Base-by-base conservation (phyloP, 2,888 invertebrate species). In the Cecidostiba fungosa region DNA sequence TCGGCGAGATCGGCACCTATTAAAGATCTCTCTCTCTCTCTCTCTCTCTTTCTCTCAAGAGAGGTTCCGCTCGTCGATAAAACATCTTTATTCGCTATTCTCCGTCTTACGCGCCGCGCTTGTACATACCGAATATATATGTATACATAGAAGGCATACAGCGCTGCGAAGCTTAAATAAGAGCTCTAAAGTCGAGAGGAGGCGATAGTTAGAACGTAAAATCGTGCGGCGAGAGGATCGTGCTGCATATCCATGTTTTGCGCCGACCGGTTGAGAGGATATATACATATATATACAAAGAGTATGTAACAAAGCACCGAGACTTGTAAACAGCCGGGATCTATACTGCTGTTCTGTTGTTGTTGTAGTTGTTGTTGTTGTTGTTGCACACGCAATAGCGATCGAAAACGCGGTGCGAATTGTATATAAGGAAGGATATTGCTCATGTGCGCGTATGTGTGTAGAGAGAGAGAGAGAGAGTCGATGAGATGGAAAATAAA, bases 21-120 rank as follows among this genome's bases (percentile, higher is more conserved):
- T 78, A 78, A 78, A 78, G 26, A 78, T 78, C 78, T 78, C 47
- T 47, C 16, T 66, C 77, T 66, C n/a, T n/a, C n/a, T n/a, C n/a
- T n/a, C n/a, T n/a, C n/a, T n/a, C n/a, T n/a, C n/a, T n/a, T n/a
- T n/a, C n/a, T 26, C 59, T 16, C 16, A 14, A 16, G 59, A 59
- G 5, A 59, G 23, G 5, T 23, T n/a, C 59, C n/a, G 43, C 70
- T 23, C 54, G 16, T 50, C 79, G 84, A 80, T 84, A 84, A 84
- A 80, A 80, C 84, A 84, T 84, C 84, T 80, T 80, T 79, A 84
- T 84, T 84, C 79, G 79, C 72, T 62, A 72, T 78, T 84, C 83
- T 83, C 77, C 83, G 59, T 70, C 29, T 77, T 62, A 69, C 84
- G 78, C 78, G 74, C 83, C 66, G 29, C 29, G 43, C 47, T 23